phyloP scores from a whole-genome alignment of 2,888 invertebrate genomes.

The Ormyrus labotus region DNA sequence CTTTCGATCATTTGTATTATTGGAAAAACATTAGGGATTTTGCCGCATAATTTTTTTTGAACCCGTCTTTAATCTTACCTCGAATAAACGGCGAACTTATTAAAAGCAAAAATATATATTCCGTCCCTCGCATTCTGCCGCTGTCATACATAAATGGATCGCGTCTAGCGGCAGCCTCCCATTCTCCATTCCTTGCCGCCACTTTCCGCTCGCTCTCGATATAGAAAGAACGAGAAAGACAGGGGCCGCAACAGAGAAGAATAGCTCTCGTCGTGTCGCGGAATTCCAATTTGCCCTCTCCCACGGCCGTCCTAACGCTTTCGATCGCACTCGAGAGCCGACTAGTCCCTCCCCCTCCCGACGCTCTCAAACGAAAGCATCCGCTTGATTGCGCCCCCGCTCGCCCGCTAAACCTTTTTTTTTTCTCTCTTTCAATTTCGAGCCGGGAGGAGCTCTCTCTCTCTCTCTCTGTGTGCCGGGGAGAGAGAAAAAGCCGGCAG shows the following conservation, averaged over 20 bases:
- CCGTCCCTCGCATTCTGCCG: constrained; percentile 28
- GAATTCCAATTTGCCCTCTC: constrained; percentile 70
- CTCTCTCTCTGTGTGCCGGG: not conserved
- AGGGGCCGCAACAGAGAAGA: constrained; percentile 46
- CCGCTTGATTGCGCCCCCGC: constrained; percentile 67
- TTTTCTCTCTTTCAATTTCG: constrained; percentile 54
- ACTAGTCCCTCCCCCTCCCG: constrained; percentile 42
- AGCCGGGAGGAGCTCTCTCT: not conserved
- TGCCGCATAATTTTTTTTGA: no score
- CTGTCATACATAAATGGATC: constrained; percentile 1
- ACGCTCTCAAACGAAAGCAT: constrained; percentile 69
- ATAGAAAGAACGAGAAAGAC: constrained; percentile 28
- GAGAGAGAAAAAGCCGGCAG: constrained; percentile 32
- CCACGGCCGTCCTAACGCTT: constrained; percentile 54
- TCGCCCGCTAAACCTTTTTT: constrained; percentile 38
- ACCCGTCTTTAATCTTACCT: no score
- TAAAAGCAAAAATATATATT: no score
- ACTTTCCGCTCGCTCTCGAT: constrained; percentile 50
- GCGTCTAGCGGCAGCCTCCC: constrained; percentile 27
- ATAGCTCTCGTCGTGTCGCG: constrained; percentile 67
- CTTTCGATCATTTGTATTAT: no score
- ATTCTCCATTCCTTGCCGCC: constrained; percentile 58
- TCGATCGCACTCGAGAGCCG: constrained; percentile 39
- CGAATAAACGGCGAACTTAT: no score
- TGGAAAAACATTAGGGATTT: no score